Conservation (phyloP, 1,140 invertebrate species). For the Araneus ventricosus region DNA sequence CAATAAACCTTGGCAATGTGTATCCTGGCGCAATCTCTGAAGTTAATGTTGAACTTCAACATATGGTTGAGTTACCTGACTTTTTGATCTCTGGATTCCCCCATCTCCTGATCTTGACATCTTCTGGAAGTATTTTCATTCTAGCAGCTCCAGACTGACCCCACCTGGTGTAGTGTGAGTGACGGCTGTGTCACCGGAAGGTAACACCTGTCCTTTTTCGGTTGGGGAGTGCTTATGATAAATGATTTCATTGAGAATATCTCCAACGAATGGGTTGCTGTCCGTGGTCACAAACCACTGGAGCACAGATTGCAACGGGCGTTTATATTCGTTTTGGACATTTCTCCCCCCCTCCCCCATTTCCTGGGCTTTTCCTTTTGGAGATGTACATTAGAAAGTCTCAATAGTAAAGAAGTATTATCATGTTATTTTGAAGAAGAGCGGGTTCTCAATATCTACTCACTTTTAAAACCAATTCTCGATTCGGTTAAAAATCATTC, state of each 20-base stretch:
- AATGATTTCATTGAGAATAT: slow-evolving; percentile 44
- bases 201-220: slow-evolving; percentile 64
- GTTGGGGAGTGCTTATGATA: slow-evolving; percentile 62
- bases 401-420: neutral
- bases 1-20: neutral
- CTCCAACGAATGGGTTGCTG: slow-evolving; percentile 71
- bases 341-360: neutral
- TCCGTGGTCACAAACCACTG: slow-evolving; percentile 47
- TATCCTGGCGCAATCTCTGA: neutral
- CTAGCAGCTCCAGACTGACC: slow-evolving; percentile 41
- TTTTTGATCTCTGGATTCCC: neutral
- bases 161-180: slow-evolving; percentile 59
- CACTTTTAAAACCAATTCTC: neutral
- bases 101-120: neutral
- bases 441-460: neutral
- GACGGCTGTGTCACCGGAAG: slow-evolving; percentile 61
- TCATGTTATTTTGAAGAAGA: neutral
- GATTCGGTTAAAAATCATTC: neutral
- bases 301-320: slow-evolving; percentile 49
- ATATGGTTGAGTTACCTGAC: neutral
- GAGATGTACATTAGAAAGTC: slow-evolving; percentile 15
- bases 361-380: slow-evolving; percentile 25
- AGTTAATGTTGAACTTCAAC: neutral
- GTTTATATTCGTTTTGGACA: slow-evolving; percentile 36
- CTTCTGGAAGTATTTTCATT: slow-evolving; percentile 24